Evolutionary conservation across 2,797 vertebrate species (phyloP).

Genomic region (Eurystomus glaucurus): DNA sequence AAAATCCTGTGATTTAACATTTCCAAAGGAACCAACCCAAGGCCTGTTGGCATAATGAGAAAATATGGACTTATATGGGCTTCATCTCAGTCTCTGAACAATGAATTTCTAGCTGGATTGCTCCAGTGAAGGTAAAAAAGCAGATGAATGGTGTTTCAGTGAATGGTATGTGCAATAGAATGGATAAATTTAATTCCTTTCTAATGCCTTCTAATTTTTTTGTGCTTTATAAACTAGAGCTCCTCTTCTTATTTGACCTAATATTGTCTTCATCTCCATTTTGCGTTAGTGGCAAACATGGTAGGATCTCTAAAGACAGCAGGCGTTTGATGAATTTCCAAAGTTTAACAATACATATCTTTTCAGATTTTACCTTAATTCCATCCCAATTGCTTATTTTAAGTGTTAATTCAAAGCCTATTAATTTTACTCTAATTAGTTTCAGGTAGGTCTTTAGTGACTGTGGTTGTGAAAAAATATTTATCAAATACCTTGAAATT

Average conservation of each 20-base stretch:
- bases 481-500: background rate
- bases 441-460: background rate
- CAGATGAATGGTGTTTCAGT: background rate
- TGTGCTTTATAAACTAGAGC: background rate
- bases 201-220: background rate
- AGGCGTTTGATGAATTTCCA: background rate
- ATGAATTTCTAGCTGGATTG: background rate
- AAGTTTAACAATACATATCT: background rate
- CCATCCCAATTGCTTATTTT: background rate
- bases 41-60: background rate
- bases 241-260: background rate
- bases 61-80: background rate
- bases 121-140: background rate
- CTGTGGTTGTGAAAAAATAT: background rate
- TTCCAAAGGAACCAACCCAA: background rate
- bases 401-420: background rate
- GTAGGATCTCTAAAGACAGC: background rate
- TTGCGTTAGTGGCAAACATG: accelerated
- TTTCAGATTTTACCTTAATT: background rate
- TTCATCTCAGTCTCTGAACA: background rate
- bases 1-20: background rate
- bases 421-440: background rate
- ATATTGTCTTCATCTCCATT: background rate
- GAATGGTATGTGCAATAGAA: background rate
- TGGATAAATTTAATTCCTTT: background rate